Conservation (phyloP, 2,888 invertebrate genomes). For the Tiliacea citrago region DNA sequence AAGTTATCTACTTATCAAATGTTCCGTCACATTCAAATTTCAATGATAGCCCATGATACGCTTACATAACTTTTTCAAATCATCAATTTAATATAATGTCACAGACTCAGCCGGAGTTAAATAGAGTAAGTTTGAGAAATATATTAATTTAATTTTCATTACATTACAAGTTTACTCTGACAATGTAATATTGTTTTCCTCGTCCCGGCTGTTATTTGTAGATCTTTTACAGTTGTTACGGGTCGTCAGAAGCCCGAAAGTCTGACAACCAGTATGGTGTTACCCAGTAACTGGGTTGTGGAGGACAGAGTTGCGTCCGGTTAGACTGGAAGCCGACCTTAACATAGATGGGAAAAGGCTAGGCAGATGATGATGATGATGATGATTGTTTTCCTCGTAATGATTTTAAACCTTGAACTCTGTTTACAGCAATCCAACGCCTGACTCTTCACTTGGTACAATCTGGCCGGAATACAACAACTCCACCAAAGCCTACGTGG, state of each 20-base stretch:
- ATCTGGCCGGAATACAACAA: conserved; percentile 77
- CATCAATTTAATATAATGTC: background rate
- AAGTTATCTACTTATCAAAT: background rate
- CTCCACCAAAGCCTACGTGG: conserved; percentile 67
- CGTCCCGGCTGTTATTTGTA: too few relatives aligned
- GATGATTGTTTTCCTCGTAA: too few relatives aligned
- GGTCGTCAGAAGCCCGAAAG: too few relatives aligned
- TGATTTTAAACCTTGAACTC: background rate
- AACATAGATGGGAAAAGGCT: too few relatives aligned
- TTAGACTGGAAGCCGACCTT: too few relatives aligned
- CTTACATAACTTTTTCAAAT: background rate
- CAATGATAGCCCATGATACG: background rate
- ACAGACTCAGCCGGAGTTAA: background rate
- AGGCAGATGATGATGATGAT: too few relatives aligned
- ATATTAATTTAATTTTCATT: too few relatives aligned
- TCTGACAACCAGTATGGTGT: too few relatives aligned
- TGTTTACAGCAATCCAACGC: conserved; percentile 80
- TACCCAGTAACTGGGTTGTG: too few relatives aligned
- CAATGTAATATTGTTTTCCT: background rate
- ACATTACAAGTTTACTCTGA: too few relatives aligned
- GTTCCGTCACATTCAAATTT: background rate
- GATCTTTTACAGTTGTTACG: too few relatives aligned
- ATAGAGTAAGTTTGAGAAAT: background rate
- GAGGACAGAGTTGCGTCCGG: too few relatives aligned
- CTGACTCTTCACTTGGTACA: conserved; percentile 72